These are phyloP conservation scores for Rhingia campestris DNA, from an alignment of 2,888 invertebrate species.

Conservation along the genomic window DNA sequence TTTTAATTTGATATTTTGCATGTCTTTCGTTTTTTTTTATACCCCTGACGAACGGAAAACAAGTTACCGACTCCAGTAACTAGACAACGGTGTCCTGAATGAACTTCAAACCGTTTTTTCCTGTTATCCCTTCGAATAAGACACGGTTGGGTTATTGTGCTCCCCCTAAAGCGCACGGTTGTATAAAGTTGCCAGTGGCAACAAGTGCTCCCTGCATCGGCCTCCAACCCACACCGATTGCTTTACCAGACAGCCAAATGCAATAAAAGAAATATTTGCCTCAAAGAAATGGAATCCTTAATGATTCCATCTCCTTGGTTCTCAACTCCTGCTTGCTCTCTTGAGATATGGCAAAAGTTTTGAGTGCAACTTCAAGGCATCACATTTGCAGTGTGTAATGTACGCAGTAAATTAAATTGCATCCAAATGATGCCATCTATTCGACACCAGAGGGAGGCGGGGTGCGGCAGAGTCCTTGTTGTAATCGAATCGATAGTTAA, in stretches of 20 bases:
- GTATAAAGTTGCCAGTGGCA: conserved; percentile 54
- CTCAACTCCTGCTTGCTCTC: conserved; percentile 4
- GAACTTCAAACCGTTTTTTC: conserved; percentile 32
- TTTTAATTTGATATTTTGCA: conserved; percentile 17
- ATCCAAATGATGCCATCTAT: conserved; percentile 44
- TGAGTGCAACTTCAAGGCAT: conserved; percentile 21
- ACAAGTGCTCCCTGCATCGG: conserved; percentile 30
- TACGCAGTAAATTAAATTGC: conserved; percentile 55
- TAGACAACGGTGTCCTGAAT: conserved; percentile 30
- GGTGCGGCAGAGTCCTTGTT: neutral
- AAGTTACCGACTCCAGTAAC: conserved; percentile 18
- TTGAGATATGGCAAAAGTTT: conserved; percentile 1
- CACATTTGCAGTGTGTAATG: conserved; percentile 33
- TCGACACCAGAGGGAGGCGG: conserved; percentile 15
- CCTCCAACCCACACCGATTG: neutral
- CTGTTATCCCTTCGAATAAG: neutral
- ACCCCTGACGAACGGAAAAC: neutral
- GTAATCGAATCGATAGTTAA: conserved; percentile 72
- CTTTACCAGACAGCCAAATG: neutral
- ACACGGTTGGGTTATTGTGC: conserved; percentile 20
- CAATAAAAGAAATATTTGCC: conserved; percentile 42
- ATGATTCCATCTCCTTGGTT: conserved; percentile 38
- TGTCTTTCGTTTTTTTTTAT: conserved; percentile 8
- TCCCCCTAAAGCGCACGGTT: conserved; percentile 4
- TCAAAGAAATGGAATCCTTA: conserved; percentile 47